Evolutionary conservation across 2,113 vertebrate genomes (phyloP).

Genomic region (Pomatostomus ruficeps): DNA sequence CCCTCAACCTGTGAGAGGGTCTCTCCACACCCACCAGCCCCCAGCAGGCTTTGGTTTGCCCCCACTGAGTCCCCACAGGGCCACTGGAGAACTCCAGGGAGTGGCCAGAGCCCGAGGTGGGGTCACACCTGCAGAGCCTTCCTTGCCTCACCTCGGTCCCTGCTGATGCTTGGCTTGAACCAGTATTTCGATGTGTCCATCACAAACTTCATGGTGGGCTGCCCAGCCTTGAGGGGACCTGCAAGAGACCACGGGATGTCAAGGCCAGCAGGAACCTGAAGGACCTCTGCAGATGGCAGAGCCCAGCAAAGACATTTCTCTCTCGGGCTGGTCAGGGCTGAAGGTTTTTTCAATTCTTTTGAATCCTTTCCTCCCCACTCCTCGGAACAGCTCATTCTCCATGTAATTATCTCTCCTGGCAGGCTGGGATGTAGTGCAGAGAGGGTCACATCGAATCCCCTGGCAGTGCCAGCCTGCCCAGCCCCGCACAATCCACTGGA

Average conservation of each 20-base stretch:
- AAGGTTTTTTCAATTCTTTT: background rate
- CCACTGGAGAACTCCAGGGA: background rate
- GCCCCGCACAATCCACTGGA: background rate
- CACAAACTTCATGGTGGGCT: slow-evolving; percentile 92
- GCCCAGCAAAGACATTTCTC: background rate
- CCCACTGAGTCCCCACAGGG: background rate
- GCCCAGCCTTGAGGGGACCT: slow-evolving; percentile 65
- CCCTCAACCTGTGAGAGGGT: background rate
- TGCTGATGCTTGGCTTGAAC: slow-evolving; percentile 85
- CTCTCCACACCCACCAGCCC: background rate
- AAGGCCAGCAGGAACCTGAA: background rate
- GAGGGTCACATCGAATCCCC: background rate
- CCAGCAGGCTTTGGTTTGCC: fast-evolving
- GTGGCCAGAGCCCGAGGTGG: fast-evolving
- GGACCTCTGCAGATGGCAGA: background rate
- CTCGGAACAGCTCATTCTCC: background rate
- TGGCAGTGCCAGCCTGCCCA: background rate
- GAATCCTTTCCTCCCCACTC: background rate
- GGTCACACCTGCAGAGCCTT: background rate
- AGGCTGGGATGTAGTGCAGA: background rate
- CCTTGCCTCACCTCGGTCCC: slow-evolving; percentile 79
- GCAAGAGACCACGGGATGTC: background rate
- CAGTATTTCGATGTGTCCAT: slow-evolving; percentile 90
- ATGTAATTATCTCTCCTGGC: background rate
- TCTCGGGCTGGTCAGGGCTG: background rate